A percentile compares a stretch with the other conserved stretches of the same genome.
These are phyloP conservation scores for Cremastinae sp. DNA, from an alignment of 2,888 invertebrate genomes.

Conservation along the genomic window DNA sequence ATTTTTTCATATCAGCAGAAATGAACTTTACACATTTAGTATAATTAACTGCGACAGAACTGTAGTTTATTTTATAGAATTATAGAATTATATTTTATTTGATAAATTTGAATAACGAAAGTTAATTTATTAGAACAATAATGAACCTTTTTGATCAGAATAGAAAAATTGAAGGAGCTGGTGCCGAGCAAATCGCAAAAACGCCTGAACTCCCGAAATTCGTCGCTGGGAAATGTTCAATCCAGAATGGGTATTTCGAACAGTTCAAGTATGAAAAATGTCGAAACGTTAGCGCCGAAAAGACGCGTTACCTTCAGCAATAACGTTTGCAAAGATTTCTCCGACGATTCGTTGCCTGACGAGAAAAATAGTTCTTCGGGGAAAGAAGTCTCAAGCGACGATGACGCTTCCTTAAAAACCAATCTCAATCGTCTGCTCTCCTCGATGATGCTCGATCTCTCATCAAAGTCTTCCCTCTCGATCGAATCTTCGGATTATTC, in stretches of 20 bases:
- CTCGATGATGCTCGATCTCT: slow-evolving; percentile 40
- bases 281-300: slow-evolving; percentile 28
- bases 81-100: too few species aligned
- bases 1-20: too few species aligned
- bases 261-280: slow-evolving; percentile 32
- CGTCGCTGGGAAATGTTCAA: slow-evolving; percentile 4
- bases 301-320: slow-evolving; percentile 58
- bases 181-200: slow-evolving; percentile 49
- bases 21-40: too few species aligned
- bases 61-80: too few species aligned
- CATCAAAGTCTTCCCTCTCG: slow-evolving; percentile 53
- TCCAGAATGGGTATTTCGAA: slow-evolving; percentile 1
- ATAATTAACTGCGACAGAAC: too few species aligned
- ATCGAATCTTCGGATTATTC: neutral
- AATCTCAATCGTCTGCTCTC: slow-evolving; percentile 46
- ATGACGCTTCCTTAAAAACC: slow-evolving; percentile 34
- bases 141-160: too few species aligned
- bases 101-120: too few species aligned
- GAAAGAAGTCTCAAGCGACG: slow-evolving; percentile 30
- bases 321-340: slow-evolving; percentile 42
- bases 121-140: too few species aligned
- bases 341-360: slow-evolving; percentile 15
- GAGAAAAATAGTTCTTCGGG: slow-evolving; percentile 21
- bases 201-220: slow-evolving; percentile 28
- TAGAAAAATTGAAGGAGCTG: slow-evolving; percentile 20